Base-by-base conservation (phyloP, 2,797 vertebrate genomes). In the Anguilla megastoma region DNA sequence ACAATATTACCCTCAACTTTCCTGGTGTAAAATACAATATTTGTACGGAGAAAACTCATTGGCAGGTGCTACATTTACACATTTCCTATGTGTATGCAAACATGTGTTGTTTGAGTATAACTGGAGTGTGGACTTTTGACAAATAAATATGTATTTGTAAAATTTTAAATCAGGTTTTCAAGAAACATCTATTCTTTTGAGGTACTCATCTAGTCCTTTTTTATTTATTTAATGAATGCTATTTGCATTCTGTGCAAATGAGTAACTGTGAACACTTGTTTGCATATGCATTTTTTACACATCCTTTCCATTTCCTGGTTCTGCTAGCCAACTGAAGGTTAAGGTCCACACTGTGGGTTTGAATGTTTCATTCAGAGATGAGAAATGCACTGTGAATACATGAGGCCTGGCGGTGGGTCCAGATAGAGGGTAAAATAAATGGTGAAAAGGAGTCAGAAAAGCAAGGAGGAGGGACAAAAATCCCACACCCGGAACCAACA, bases 381-480 rank as follows among this genome's bases (percentile, higher is more conserved):
- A 91, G 89, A 93, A 94, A 90, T 92, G 92, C 95, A 95, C 94
- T 89, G 90, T 85, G 92, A 93, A 92, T 91, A 87, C 76, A 87
- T 91, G 90, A 87, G 86, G 91, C 87, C 90, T 93, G 91, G 88
- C 90, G 80, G 86, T 88, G 66, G 89, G 86, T 74, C 58, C 7
- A 66, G 83, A 12, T 85, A 86, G 54, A 89, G 56, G 86, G 86
- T 71, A 58, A 50, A 85, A 85, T 86, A 87, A 86, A 87, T 50
- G n/a, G 84, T 85, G 88, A 88, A 90, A 7, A 14, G 63, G 36
- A 36, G 30, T 66, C 24, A 50, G 87, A 50, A 88, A 24, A 88
- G 12, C 6, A n/a, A 33, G 33, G 71, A 12, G 80, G 85, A 60
- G n/a, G 66, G 71, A 3, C 7, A 85, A 66, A 33, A 54, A 21